Evolutionary conservation across 2,113 vertebrate species (phyloP), one percentile per base, ranked within the genome.

Genomic region (Hippocampus comes): DNA sequence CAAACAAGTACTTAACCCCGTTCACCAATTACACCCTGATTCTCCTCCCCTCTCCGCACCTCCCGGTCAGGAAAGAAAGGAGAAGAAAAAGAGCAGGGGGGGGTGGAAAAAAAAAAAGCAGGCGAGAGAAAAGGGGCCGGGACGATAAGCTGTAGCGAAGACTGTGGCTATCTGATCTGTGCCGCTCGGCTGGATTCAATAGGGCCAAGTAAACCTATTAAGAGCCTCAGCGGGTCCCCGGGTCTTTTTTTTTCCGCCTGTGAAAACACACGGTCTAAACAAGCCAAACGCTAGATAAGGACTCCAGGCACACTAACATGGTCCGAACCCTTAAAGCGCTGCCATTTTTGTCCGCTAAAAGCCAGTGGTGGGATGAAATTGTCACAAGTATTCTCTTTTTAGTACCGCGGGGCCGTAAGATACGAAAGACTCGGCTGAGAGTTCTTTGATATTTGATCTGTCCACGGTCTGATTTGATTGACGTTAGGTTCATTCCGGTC

Each of bases 1-100:
- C 95, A 96, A 97, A 96, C 95, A 95, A 96, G 95, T 97, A 98
- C 96, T 98, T 98, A 99, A 98, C 95, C 95, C 87, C 94, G 94
- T 95, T 95, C 95, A 95, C 96, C 95, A 97, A 97, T 98, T 97
- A 94, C 95, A 85, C 95, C 94, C 92, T 88, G 93, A 95, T 94
- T 87, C 82, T 87, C 82, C 81, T 80, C 93, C 94, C 93, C 93
- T 94, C 92, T 92, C 92, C 75, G 89, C 95, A 94, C 78, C 94
- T 95, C 93, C 93, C 92, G 92, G 91, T 90, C 93, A 90, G 78
- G 73, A 84, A 79, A 82, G 80, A 80, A 88, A 78, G 69, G 92
- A 92, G 91, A 94, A 81, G 77, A 77, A 87, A 84, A 84, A 79
- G 67, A 82, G 69, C 65, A 74, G 42, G 34, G 34, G 63, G 63